Evolutionary conservation across 2,113 vertebrate species (phyloP).

Genomic region (Salvator merianae): DNA sequence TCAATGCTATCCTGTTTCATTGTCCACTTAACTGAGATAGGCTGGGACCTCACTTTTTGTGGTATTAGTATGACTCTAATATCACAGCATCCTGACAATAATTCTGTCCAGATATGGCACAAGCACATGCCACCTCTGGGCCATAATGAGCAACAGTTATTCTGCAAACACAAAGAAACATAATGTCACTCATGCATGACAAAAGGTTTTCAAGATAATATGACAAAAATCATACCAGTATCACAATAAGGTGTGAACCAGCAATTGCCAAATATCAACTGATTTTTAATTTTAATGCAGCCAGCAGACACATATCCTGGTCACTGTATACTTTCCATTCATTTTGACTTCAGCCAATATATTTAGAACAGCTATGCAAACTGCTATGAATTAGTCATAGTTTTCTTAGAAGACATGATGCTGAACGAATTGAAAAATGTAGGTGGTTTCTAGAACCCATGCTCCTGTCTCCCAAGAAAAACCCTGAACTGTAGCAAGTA

Average conservation of each 20-base stretch:
- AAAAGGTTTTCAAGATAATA: too few relatives aligned
- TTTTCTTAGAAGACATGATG: background rate
- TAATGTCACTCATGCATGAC: too few relatives aligned
- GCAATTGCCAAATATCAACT: background rate
- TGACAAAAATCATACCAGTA: too few relatives aligned
- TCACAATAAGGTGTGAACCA: background rate
- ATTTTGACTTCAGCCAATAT: background rate
- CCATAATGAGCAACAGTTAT: too few relatives aligned
- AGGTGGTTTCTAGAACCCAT: background rate
- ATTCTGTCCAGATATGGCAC: too few relatives aligned
- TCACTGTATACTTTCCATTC: background rate
- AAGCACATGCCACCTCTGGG: too few relatives aligned
- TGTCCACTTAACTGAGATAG: too few relatives aligned
- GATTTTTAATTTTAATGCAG: background rate
- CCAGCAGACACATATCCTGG: background rate
- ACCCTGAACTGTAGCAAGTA: background rate
- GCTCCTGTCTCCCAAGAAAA: background rate
- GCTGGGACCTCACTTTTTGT: too few relatives aligned
- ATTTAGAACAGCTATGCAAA: background rate
- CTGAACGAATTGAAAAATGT: conserved; percentile 2
- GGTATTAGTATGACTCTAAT: too few relatives aligned
- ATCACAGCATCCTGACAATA: too few relatives aligned
- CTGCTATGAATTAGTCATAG: background rate
- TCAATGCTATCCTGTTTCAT: background rate
- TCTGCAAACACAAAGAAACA: too few relatives aligned